These are phyloP conservation scores for Cepaea hortensis DNA, from an alignment of 2,888 invertebrate genomes.

Conservation along the genomic window DNA sequence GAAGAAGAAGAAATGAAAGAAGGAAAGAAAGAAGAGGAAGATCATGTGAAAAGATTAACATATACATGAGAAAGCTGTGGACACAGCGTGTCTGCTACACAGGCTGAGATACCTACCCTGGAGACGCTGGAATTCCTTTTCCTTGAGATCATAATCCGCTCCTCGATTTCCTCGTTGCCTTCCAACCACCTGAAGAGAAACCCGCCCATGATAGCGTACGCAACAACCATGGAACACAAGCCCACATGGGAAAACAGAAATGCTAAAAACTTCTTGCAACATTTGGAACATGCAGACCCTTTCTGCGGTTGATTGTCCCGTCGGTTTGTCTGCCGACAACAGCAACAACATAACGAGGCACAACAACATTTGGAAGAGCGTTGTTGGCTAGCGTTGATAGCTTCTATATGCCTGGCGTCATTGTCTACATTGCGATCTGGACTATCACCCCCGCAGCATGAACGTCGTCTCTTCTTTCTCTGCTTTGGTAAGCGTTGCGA, in stretches of 20 bases:
- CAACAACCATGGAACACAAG: slow-evolving; percentile 92
- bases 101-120: slow-evolving; percentile 49
- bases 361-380: slow-evolving; percentile 3
- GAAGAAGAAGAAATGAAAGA: no score
- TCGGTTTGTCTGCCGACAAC: neutral
- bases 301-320: slow-evolving; percentile 48
- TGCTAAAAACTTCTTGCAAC: slow-evolving; percentile 84
- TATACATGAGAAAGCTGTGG: no score
- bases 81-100: neutral
- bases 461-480: slow-evolving; percentile 9
- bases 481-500: neutral
- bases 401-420: slow-evolving; percentile 45
- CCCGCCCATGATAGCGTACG: slow-evolving; percentile 92
- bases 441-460: slow-evolving; percentile 1
- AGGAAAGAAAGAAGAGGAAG: no score
- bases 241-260: slow-evolving; percentile 98
- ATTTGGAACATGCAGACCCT: slow-evolving; percentile 67
- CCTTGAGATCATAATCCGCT: slow-evolving; percentile 55
- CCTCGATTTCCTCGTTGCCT: slow-evolving; percentile 61
- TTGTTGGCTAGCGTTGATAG: slow-evolving; percentile 8
- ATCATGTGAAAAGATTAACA: no score
- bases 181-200: slow-evolving; percentile 91
- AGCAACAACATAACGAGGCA: slow-evolving; percentile 24
- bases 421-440: neutral
- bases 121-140: slow-evolving; percentile 53